phyloP scores from a whole-genome alignment of 2,113 vertebrate species.

The mouse (Mus musculus) region GRCm39 chr7:76112501-76113000 shows the following conservation, averaged over 20 bases:
- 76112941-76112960: background rate
- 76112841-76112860: background rate
- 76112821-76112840: background rate
- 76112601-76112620: constrained; percentile 56
- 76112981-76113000: background rate
- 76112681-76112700: background rate
- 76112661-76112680: constrained; percentile 39
- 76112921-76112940: background rate
- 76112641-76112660: constrained; percentile 2
- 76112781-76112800: no score
- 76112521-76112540: constrained; percentile 52
- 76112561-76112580: constrained; percentile 63
- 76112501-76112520: constrained; percentile 56
- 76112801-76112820: background rate
- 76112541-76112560: constrained; percentile 76
- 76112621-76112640: constrained; percentile 50
- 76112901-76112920: background rate
- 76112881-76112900: background rate
- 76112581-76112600: constrained; percentile 60
- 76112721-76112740: background rate
- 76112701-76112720: background rate
- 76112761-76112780: background rate
- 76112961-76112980: background rate
- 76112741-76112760: background rate
- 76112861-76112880: no score